Evolutionary conservation across 2,797 vertebrate genomes (phyloP), one percentile per base, ranked within the genome.

Genomic region (Hemibagrus guttatus): DNA sequence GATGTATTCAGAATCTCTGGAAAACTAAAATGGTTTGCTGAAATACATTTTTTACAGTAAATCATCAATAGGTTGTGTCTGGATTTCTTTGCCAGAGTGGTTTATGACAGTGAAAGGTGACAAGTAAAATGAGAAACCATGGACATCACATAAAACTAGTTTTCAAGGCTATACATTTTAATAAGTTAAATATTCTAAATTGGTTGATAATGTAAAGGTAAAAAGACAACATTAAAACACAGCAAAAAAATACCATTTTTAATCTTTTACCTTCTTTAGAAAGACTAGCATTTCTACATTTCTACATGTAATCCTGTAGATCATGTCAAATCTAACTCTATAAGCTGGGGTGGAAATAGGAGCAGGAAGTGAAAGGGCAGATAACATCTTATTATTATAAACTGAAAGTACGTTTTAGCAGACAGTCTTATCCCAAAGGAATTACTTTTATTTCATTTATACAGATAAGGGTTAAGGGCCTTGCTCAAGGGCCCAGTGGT

Each of bases 11-110:
- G 80, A 93, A 88, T 89, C 84, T 88, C 87, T 89, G 89, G 84
- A 90, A 81, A 94, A 93, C 90, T 92, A 88, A 91, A 95, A 93
- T 87, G 91, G 92, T 92, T 93, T 94, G 93, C 94, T 94, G 92
- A 92, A 93, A 94, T 95, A 93, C 92, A 91, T 76, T 87, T 92
- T 92, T 88, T 93, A 93, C 91, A 92, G 81, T 83, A 91, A 87
- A 74, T 80, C 61, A 42, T n/a, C 84, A 69, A 49, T 69, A 63
- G 46, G 2, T 6, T 74, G 80, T 75, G 19, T 79, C 84, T n/a
- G 14, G 19, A 35, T 28, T 86, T 88, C 28, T 88, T 88, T 78
- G 3, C 17, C 9, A 39, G 35, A 26, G 21, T 35, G 35, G 54
- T 79, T 78, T 78, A n/a, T 21, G 0, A 56, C 4, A 16, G 17